Percentiles rank a stretch among this genome's conserved stretches.
These are phyloP conservation scores for Ceratitis capitata DNA, from an alignment of 1,140 invertebrate genomes.

Conservation along the genomic window DNA sequence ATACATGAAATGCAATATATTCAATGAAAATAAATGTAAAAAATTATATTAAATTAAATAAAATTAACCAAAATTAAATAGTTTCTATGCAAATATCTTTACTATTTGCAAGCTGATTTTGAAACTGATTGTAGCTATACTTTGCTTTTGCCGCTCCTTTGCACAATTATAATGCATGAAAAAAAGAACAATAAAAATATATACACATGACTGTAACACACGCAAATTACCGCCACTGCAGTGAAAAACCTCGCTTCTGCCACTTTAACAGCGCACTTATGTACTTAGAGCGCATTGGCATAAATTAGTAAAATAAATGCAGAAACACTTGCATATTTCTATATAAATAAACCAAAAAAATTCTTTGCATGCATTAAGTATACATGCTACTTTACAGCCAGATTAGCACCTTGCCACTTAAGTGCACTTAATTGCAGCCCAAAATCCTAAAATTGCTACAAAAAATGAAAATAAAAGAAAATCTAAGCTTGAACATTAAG, in stretches of 20 bases:
- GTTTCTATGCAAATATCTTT: slow-evolving; percentile 16
- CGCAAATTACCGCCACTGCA: neutral
- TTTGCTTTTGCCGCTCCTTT: slow-evolving; percentile 15
- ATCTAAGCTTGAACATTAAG: neutral
- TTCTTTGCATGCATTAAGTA: neutral
- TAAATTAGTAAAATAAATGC: neutral
- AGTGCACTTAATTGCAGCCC: neutral
- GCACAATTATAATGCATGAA: neutral
- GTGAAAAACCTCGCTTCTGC: neutral
- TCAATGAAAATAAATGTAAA: neutral
- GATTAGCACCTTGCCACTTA: neutral
- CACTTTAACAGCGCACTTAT: neutral
- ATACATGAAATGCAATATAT: neutral
- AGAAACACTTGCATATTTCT: no score
- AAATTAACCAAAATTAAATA: slow-evolving; percentile 30
- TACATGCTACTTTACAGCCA: neutral
- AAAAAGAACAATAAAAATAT: no score
- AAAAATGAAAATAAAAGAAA: neutral
- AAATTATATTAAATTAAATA: slow-evolving; percentile 6
- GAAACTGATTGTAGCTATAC: neutral
- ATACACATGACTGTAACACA: neutral
- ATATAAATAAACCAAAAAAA: no score
- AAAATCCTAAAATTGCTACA: no score
- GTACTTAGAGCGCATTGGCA: slow-evolving; percentile 11
- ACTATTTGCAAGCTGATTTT: neutral